A percentile compares a stretch with the other conserved stretches of the same genome.
These are phyloP conservation scores for Macroglossus sobrinus DNA, from an alignment of 2,113 vertebrate species.

Conservation along the genomic window DNA sequence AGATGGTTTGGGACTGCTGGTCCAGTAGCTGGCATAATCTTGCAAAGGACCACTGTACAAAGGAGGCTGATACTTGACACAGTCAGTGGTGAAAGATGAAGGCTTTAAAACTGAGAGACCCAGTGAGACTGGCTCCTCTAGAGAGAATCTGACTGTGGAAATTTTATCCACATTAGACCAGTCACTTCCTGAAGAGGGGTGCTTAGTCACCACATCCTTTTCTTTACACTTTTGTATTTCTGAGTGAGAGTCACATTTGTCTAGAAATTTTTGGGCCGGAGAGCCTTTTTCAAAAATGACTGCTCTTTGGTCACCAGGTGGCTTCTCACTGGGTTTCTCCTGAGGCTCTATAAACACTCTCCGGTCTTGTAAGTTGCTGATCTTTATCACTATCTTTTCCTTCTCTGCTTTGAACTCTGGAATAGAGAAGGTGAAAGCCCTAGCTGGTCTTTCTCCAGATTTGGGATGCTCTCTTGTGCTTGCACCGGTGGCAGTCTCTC, in stretches of 20 bases:
- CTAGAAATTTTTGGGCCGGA: not conserved
- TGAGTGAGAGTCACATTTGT: not conserved
- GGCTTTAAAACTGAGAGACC: not conserved
- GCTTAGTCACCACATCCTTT: constrained; percentile 39
- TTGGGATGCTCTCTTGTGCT: not conserved
- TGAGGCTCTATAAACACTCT: not conserved
- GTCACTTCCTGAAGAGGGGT: constrained; percentile 54
- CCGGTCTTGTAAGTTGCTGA: not conserved
- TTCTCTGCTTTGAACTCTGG: not conserved
- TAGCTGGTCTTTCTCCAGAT: not conserved
- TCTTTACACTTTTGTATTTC: constrained; percentile 27
- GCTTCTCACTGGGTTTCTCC: not conserved
- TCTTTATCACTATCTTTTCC: not conserved
- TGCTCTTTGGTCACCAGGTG: not conserved
- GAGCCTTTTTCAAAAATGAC: constrained; percentile 29
- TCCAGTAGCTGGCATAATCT: not conserved
- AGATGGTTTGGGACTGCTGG: not conserved
- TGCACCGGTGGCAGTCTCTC: not conserved
- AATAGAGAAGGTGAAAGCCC: rapidly evolving
- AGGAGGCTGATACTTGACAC: not conserved
- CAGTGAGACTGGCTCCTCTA: not conserved
- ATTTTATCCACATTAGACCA: constrained; percentile 67
- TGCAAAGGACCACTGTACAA: constrained; percentile 7
- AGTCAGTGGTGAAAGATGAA: not conserved
- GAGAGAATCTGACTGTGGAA: constrained; percentile 41